Percentiles rank a stretch among this genome's conserved stretches.
Evolutionary conservation across 1,140 invertebrate genomes (phyloP).

Genomic region (Dendroctonus ponderosae): DNA sequence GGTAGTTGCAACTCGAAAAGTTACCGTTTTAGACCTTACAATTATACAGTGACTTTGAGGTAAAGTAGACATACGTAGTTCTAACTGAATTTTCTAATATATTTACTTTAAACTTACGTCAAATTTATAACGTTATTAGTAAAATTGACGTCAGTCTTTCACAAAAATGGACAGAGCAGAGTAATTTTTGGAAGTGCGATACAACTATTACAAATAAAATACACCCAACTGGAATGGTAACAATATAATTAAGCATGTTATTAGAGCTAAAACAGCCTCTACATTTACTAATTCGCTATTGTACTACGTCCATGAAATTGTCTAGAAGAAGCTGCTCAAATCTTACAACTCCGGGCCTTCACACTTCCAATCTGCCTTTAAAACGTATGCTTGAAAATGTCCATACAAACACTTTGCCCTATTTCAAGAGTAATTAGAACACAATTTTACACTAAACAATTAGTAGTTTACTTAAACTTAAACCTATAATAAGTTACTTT

Average conservation of each 20-base stretch:
- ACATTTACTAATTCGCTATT: background rate
- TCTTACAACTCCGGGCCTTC: background rate
- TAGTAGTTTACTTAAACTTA: slow-evolving; percentile 18
- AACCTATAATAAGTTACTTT: slow-evolving; percentile 25
- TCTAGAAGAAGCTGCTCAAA: background rate
- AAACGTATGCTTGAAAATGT: background rate
- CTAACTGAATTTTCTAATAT: slow-evolving; percentile 17
- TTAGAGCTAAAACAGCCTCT: background rate
- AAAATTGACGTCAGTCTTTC: slow-evolving; percentile 36
- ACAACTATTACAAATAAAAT: no score
- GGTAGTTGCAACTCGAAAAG: no score
- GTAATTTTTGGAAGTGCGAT: background rate
- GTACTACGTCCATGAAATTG: background rate
- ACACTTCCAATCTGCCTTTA: background rate
- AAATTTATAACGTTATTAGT: slow-evolving; percentile 27
- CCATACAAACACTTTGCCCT: background rate
- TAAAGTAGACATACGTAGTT: slow-evolving; percentile 14
- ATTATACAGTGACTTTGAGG: slow-evolving; percentile 16
- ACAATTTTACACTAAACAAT: slow-evolving; percentile 1
- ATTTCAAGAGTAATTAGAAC: no score
- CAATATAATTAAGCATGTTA: background rate
- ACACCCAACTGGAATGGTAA: background rate
- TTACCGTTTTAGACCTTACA: background rate
- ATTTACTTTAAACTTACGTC: slow-evolving; percentile 31
- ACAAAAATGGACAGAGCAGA: slow-evolving; percentile 35